These are phyloP conservation scores for Orthonevra nobilis DNA, from an alignment of 2,888 invertebrate species.

Conservation along the genomic window DNA sequence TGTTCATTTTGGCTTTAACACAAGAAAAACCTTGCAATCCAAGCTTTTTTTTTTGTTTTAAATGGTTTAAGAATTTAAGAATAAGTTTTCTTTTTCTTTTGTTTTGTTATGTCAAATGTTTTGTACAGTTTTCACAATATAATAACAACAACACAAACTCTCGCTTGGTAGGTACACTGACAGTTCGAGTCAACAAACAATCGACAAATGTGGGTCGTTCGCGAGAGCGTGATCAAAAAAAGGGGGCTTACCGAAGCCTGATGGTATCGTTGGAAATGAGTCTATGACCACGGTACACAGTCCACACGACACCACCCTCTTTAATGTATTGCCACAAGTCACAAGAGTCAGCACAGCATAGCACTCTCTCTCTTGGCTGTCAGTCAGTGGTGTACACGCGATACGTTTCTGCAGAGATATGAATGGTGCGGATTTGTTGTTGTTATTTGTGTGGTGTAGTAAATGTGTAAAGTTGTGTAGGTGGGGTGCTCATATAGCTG, in stretches of 20 bases:
- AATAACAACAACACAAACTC: conserved; percentile 36
- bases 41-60: no score
- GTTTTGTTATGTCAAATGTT: no score
- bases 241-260: conserved; percentile 57
- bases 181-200: conserved; percentile 58
- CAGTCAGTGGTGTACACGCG: conserved; percentile 44
- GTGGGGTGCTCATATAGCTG: background rate
- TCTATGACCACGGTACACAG: no score
- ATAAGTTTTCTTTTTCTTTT: no score
- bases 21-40: no score
- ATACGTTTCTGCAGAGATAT: conserved; percentile 42
- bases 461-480: conserved; percentile 10
- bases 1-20: conserved; percentile 50
- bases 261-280: no score
- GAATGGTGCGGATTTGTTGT: conserved; percentile 29
- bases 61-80: no score
- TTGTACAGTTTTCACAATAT: conserved; percentile 64
- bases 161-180: conserved; percentile 22
- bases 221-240: conserved; percentile 36
- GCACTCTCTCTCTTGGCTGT: conserved; percentile 5
- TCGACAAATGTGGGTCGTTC: conserved; percentile 60
- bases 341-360: background rate
- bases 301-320: conserved; percentile 19
- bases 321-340: background rate
- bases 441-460: conserved; percentile 22